phyloP scores from a whole-genome alignment of 1,140 invertebrate species.

The Drosophila micromelanica region DNA sequence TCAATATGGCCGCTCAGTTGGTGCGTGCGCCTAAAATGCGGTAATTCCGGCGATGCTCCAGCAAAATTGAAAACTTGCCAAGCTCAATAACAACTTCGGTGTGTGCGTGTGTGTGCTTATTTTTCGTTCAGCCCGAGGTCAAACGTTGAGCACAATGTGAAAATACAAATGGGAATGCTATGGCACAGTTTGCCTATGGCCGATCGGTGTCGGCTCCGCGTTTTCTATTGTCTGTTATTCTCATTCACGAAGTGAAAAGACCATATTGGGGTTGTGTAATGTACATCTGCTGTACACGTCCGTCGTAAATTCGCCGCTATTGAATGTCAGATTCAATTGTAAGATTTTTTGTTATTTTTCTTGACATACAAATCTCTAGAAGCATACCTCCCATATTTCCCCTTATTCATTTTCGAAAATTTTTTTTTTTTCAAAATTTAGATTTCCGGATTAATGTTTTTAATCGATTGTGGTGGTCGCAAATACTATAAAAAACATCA shows the following conservation, averaged over 20 bases:
- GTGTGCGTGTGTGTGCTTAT: background rate
- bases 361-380: no score
- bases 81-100: slow-evolving; percentile 22
- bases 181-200: background rate
- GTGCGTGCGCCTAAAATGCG: slow-evolving; percentile 38
- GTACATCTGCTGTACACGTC: no score
- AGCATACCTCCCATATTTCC: no score
- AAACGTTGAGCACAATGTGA: background rate
- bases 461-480: no score
- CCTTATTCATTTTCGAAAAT: no score
- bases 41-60: slow-evolving; percentile 10
- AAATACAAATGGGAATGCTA: background rate
- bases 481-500: no score
- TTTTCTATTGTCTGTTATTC: background rate
- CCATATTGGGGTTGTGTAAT: background rate
- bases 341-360: no score
- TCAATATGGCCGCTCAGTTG: slow-evolving; percentile 46
- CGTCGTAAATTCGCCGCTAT: background rate
- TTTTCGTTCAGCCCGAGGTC: slow-evolving; percentile 10
- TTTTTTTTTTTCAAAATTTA: no score
- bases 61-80: slow-evolving; percentile 68
- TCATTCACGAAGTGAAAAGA: background rate
- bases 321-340: no score
- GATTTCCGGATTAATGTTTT: no score
- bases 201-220: background rate